These are phyloP conservation scores for Caligus rogercresseyi DNA, from an alignment of 1,140 invertebrate genomes.

Conservation along the genomic window DNA sequence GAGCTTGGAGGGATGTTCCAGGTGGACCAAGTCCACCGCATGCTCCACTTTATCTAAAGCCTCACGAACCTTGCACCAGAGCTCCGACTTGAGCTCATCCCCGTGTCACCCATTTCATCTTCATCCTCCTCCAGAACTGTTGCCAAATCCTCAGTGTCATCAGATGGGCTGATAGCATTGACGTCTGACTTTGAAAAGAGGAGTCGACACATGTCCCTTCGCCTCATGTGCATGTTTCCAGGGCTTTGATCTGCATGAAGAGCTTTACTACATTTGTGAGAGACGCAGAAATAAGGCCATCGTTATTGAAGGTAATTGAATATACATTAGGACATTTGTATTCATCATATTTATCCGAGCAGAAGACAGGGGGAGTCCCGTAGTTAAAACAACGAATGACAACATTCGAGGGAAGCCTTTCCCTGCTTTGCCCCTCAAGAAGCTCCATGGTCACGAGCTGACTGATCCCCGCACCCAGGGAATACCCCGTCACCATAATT, in stretches of 20 bases:
- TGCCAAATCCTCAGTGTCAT: neutral
- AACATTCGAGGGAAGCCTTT: neutral
- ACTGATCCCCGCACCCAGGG: constrained; percentile 9
- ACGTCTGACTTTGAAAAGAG: constrained; percentile 1
- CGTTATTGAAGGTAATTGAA: constrained; percentile 3
- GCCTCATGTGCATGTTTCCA: constrained; percentile 3
- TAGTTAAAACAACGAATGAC: constrained; percentile 10
- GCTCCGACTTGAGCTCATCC: neutral
- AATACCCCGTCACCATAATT: constrained; percentile 16
- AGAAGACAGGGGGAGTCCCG: constrained; percentile 8
- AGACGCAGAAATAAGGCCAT: constrained; percentile 10
- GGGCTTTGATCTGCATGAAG: constrained; percentile 9
- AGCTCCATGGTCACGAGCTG: constrained; percentile 12
- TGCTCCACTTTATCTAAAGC: neutral
- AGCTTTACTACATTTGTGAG: neutral
- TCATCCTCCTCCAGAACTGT: constrained; percentile 1
- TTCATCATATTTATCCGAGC: neutral
- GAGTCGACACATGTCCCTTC: constrained; percentile 1
- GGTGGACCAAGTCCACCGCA: neutral
- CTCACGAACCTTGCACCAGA: neutral
- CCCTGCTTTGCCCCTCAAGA: neutral
- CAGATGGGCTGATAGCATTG: neutral
- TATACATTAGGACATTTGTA: constrained; percentile 12
- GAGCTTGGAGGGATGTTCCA: neutral
- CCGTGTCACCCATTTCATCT: constrained; percentile 13